These are phyloP conservation scores for Orchestes rusci DNA, from an alignment of 2,888 invertebrate species.

Conservation along the genomic window DNA sequence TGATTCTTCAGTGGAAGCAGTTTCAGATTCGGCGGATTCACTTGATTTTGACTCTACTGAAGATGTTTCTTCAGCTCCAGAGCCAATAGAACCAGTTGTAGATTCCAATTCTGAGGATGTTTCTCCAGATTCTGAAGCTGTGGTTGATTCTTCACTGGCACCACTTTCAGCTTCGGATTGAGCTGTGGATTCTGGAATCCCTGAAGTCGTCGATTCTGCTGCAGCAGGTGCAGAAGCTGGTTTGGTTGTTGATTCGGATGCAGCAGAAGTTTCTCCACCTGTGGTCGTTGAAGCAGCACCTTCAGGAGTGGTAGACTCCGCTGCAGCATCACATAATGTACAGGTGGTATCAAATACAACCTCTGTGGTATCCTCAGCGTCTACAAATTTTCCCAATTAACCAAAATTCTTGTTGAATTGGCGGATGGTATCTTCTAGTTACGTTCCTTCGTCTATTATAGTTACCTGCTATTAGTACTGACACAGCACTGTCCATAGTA, in stretches of 20 bases:
- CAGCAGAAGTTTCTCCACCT: neutral
- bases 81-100: neutral
- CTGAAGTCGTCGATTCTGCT: neutral
- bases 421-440: no score
- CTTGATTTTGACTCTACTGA: neutral
- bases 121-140: neutral
- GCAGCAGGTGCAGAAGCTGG: neutral
- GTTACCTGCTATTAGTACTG: no score
- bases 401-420: neutral
- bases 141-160: neutral
- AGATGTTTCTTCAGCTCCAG: conserved; percentile 1
- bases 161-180: no score
- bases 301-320: neutral
- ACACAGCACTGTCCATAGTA: no score
- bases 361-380: neutral
- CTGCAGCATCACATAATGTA: neutral
- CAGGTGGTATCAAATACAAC: neutral
- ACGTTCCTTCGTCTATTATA: no score
- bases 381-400: neutral
- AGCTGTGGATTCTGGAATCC: neutral
- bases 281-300: neutral
- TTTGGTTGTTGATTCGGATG: neutral
- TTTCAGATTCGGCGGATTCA: neutral
- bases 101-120: conserved; percentile 2
- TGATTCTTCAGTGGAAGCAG: neutral